phyloP scores from a whole-genome alignment of 1,140 invertebrate genomes.

The Paraescarpia echinospica region DNA sequence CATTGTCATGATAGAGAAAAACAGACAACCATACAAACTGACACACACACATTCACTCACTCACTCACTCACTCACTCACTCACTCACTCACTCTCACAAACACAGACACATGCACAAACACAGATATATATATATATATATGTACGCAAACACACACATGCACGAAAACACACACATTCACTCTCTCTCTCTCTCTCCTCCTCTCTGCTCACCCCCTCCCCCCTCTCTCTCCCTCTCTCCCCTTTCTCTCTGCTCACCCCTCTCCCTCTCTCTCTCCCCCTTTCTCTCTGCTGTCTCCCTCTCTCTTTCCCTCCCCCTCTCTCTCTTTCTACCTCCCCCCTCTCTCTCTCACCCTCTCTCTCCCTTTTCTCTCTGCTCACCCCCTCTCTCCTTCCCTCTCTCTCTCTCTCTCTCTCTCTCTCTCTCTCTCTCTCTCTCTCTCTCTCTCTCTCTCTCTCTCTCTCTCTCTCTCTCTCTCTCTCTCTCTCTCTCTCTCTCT shows the following conservation, averaged over 20 bases:
- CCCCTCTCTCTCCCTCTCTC: background rate
- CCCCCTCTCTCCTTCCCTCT: background rate
- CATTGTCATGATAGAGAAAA: background rate
- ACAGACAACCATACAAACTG: background rate
- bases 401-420: background rate
- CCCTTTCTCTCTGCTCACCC: conserved; percentile 40
- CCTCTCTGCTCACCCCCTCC: too few relatives aligned
- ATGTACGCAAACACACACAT: too few relatives aligned
- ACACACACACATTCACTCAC: background rate
- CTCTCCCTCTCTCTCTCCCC: conserved; percentile 34
- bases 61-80: background rate
- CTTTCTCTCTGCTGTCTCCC: background rate
- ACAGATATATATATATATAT: too few relatives aligned
- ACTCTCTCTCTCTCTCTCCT: background rate
- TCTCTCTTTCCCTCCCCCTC: background rate
- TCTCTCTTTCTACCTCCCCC: too few relatives aligned
- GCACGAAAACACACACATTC: too few relatives aligned
- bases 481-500: background rate
- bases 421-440: background rate
- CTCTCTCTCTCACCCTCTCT: conserved; percentile 39
- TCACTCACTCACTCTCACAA: background rate
- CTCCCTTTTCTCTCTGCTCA: too few relatives aligned
- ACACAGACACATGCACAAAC: background rate
- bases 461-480: background rate
- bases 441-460: background rate